phyloP scores from a whole-genome alignment of 2,113 vertebrate species.

The Chroicocephalus ridibundus region DNA sequence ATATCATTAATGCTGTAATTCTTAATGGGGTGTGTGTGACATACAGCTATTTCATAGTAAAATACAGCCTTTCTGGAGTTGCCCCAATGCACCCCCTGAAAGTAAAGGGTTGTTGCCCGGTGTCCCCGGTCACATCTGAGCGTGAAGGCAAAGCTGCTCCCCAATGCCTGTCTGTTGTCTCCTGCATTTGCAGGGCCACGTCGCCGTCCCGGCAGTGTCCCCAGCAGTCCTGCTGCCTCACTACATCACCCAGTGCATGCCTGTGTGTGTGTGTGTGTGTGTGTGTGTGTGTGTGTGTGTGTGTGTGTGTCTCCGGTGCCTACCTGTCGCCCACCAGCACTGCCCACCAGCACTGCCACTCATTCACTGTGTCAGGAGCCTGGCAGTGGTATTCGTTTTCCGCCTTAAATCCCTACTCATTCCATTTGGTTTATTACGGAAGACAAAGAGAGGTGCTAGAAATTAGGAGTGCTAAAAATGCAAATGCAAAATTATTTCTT shows the following conservation, averaged over 20 bases:
- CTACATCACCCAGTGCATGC: neutral
- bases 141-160: neutral
- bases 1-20: neutral
- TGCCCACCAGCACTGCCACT: neutral
- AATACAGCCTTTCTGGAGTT: neutral
- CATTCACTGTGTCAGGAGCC: neutral
- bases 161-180: neutral
- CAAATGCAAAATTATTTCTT: neutral
- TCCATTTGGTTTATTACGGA: neutral
- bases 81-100: neutral
- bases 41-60: neutral
- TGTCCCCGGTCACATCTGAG: neutral
- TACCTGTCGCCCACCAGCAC: neutral
- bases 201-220: neutral
- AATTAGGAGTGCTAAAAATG: neutral
- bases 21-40: fast-evolving
- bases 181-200: neutral
- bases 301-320: neutral
- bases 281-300: too few relatives aligned
- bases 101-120: fast-evolving
- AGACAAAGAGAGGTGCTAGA: neutral
- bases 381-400: neutral
- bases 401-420: neutral
- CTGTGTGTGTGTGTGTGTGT: neutral
- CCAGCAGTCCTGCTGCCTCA: neutral